Base-by-base conservation (phyloP, 2,113 vertebrate species). In the Suricata suricatta region DNA sequence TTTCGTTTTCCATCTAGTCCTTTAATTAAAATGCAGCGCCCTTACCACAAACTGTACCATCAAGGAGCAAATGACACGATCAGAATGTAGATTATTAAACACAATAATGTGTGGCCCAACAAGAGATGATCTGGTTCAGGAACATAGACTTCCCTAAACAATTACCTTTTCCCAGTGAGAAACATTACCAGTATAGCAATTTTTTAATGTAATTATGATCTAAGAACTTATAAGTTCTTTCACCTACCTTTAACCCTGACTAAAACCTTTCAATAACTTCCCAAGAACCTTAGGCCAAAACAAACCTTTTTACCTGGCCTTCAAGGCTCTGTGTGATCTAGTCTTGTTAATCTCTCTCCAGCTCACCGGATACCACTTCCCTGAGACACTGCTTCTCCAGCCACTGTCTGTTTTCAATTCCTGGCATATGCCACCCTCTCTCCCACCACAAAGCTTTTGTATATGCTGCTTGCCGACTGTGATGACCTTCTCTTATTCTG, bases 21-120 rank as follows among this genome's bases (percentile, higher is more conserved):
- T 77, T 94, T 95, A 97, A 95, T 96, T 96, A 95, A 90, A 97
- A 96, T 89, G 88, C 47, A 19, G 41, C 13, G 63, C 64, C 47
- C 64, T 92, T 80, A 82, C 47, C 72, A 64, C 3, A 66, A 33
- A 87, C 41, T 10, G 0, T 90, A 90, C 90, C 66, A 86, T 81
- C 94, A 96, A 79, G 52, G 47, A 97, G 74, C 54, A 57, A 92
- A 31, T 68, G 96, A 93, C 64, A 76, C 4, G 38, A 35, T 68
- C 92, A 93, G 64, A 97, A 96, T 95, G 95, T 84, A 83, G 88
- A 97, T 94, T 87, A 88, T 80, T 93, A 93, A 94, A 91, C 68
- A 87, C 23, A 60, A 88, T 47, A 94, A 66, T 44, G 77, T 89
- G 44, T 69, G 23, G 41, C 92, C 86, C 29, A 85, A 47, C 47